Evolutionary conservation across 2,888 invertebrate genomes (phyloP).

Genomic region (Gymnosoma rotundatum): DNA sequence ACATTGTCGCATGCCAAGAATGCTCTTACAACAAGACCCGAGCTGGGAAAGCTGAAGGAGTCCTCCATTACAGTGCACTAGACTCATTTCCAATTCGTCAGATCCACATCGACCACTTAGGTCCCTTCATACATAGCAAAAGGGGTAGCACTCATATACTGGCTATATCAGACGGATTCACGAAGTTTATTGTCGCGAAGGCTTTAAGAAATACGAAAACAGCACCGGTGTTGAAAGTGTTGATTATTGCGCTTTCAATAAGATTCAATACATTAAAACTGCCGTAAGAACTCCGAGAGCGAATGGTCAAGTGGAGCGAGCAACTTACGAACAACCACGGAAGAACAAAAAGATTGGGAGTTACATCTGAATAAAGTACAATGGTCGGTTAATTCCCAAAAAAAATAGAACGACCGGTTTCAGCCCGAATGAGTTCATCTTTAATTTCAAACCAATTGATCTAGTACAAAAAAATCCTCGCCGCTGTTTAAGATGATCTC

Average conservation of each 20-base stretch:
- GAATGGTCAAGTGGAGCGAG: slow-evolving; percentile 5
- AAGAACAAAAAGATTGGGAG: slow-evolving; percentile 4
- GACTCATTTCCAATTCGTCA: neutral
- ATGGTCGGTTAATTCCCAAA: slow-evolving; percentile 37
- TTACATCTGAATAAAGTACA: slow-evolving; percentile 5
- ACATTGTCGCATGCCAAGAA: slow-evolving; percentile 15
- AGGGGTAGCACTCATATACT: slow-evolving; percentile 49
- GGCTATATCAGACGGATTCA: slow-evolving; percentile 62
- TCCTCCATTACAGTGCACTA: neutral
- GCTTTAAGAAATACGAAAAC: slow-evolving; percentile 64
- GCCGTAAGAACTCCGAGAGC: slow-evolving; percentile 25
- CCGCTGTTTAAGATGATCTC: too few relatives aligned
- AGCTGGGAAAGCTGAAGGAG: slow-evolving; percentile 43
- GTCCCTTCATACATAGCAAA: slow-evolving; percentile 46
- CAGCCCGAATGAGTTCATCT: too few relatives aligned
- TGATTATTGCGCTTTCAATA: slow-evolving; percentile 25
- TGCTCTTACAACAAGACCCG: slow-evolving; percentile 46
- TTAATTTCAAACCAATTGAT: too few relatives aligned
- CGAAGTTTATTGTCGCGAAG: slow-evolving; percentile 66
- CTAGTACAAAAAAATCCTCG: too few relatives aligned
- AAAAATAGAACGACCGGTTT: slow-evolving; percentile 43
- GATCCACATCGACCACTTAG: slow-evolving; percentile 33
- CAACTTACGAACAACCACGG: slow-evolving; percentile 23
- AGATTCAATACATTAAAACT: slow-evolving; percentile 39
- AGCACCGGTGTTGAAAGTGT: slow-evolving; percentile 51